phyloP scores from a whole-genome alignment of 2,113 vertebrate species.

The Pachypanchax playfairii region DNA sequence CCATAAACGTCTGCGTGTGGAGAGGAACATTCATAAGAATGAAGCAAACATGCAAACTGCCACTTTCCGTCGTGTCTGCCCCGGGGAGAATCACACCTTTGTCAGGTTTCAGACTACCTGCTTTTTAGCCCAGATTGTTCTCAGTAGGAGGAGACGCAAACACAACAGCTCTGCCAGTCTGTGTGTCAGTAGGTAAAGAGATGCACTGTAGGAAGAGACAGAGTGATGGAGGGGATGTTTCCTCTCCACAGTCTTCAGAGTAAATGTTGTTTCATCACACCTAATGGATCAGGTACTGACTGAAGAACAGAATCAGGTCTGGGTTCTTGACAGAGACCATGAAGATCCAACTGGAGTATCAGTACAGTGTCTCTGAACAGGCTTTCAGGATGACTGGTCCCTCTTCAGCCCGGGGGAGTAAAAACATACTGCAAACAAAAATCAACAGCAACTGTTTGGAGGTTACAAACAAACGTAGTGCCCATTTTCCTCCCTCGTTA shows the following conservation, averaged over 20 bases:
- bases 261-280: neutral
- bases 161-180: constrained; percentile 23
- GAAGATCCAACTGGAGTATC: constrained; percentile 1
- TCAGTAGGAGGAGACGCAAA: constrained; percentile 35
- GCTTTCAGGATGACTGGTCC: neutral
- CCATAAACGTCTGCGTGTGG: constrained; percentile 18
- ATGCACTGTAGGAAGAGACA: constrained; percentile 22
- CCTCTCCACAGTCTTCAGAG: neutral
- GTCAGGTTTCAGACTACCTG: constrained; percentile 40
- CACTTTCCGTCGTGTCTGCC: constrained; percentile 27
- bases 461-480: neutral
- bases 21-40: constrained; percentile 21
- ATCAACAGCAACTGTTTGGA: neutral
- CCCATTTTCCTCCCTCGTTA: neutral
- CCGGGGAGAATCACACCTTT: constrained; percentile 29
- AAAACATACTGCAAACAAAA: neutral
- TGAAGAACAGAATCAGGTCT: neutral
- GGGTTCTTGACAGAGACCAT: neutral
- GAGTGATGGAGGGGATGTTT: constrained; percentile 9
- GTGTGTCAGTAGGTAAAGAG: constrained; percentile 20
- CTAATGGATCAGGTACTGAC: neutral
- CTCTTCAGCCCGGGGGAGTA: neutral
- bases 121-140: constrained; percentile 35
- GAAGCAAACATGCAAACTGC: constrained; percentile 39
- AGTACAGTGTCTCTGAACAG: neutral